phyloP scores from a whole-genome alignment of 92 coral and sea anemone species.

The Diadumene lineata region DNA sequence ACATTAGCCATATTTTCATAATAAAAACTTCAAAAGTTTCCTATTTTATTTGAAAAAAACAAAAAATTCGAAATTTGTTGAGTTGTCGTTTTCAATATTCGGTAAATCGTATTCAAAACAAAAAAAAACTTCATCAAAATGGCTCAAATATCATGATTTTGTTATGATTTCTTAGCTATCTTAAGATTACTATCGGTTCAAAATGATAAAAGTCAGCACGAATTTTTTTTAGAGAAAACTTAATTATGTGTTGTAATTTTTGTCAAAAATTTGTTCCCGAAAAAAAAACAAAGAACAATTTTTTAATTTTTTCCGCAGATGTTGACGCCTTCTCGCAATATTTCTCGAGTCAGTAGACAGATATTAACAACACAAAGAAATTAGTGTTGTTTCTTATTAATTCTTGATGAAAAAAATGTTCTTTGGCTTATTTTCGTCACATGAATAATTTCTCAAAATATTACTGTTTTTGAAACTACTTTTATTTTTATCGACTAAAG shows the following conservation, averaged over 20 bases:
- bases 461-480: neutral
- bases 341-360: neutral
- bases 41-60: too few relatives aligned
- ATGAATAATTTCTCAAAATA: neutral
- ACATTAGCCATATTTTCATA: too few relatives aligned
- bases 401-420: neutral
- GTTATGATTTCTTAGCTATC: neutral
- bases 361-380: neutral
- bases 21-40: neutral
- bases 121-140: neutral
- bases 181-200: neutral
- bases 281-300: neutral
- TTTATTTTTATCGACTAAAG: neutral
- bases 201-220: neutral
- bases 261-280: neutral
- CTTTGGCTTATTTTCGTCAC: neutral
- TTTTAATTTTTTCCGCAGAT: neutral
- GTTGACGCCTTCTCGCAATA: neutral
- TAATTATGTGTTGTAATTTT: too few relatives aligned
- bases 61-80: too few relatives aligned
- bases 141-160: neutral
- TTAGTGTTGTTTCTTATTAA: slow-evolving; percentile 7
- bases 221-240: neutral
- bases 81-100: neutral
- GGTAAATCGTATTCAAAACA: neutral